These are phyloP conservation scores for Stenoptilia bipunctidactyla DNA, from an alignment of 2,888 invertebrate genomes.

Conservation along the genomic window DNA sequence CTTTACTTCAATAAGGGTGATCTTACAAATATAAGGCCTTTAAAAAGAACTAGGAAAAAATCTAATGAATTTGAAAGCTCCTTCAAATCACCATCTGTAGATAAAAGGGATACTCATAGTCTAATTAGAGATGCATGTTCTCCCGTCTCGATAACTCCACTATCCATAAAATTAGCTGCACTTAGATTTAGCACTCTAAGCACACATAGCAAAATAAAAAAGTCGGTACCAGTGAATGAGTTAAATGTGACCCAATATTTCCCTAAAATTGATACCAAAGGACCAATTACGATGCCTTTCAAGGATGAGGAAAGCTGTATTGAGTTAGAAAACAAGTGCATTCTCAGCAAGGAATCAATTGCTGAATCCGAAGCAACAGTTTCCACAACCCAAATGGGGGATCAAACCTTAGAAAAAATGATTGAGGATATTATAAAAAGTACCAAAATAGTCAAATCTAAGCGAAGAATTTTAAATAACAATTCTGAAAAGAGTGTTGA, in stretches of 20 bases:
- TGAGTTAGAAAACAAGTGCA: constrained; percentile 66
- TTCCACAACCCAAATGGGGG: constrained; percentile 66
- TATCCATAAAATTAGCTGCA: constrained; percentile 72
- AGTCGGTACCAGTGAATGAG: constrained; percentile 35
- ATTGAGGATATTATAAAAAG: constrained; percentile 74
- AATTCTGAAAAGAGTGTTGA: constrained; percentile 19
- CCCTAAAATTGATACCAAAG: constrained; percentile 52
- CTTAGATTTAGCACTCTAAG: constrained; percentile 69
- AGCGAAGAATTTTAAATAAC: constrained; percentile 42
- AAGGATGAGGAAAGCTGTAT: constrained; percentile 58
- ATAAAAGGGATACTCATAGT: constrained; percentile 51
- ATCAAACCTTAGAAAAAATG: constrained; percentile 68
- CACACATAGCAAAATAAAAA: constrained; percentile 44
- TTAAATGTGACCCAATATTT: constrained; percentile 51
- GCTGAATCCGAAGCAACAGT: constrained; percentile 51
- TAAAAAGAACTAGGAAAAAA: constrained; percentile 58
- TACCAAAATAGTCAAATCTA: constrained; percentile 60
- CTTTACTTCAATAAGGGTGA: constrained; percentile 61
- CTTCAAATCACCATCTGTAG: constrained; percentile 54
- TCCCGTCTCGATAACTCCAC: constrained; percentile 68
- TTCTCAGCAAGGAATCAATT: constrained; percentile 44
- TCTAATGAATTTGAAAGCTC: constrained; percentile 59
- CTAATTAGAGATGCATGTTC: constrained; percentile 58
- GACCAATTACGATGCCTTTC: constrained; percentile 40
- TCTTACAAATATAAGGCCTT: constrained; percentile 40